Conservation (phyloP, 2,888 invertebrate genomes). For the Mesorhabditis sp. region DNA sequence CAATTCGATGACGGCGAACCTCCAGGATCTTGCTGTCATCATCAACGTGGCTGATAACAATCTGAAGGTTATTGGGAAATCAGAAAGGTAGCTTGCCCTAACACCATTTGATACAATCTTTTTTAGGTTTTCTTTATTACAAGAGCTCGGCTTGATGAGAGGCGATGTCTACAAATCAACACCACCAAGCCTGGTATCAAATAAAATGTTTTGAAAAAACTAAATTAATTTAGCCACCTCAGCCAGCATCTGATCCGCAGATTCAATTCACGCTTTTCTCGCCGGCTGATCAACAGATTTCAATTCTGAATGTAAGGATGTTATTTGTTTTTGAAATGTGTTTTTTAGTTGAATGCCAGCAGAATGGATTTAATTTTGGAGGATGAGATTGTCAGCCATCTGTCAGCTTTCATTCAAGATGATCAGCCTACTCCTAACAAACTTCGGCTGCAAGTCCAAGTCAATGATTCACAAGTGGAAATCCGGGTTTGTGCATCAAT, state of each 20-base stretch:
- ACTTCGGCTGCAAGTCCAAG: constrained; percentile 24
- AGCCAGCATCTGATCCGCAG: neutral
- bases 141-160: neutral
- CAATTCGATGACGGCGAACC: constrained; percentile 17
- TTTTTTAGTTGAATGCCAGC: neutral
- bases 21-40: constrained; percentile 13
- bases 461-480: constrained; percentile 34
- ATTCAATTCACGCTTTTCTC: neutral
- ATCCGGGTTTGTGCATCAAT: constrained; percentile 27
- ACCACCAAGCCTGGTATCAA: neutral
- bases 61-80: constrained; percentile 13
- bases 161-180: neutral
- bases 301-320: neutral
- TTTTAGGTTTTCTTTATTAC: neutral
- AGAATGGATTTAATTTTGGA: constrained; percentile 17
- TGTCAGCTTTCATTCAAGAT: constrained; percentile 39
- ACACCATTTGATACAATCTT: neutral
- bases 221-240: neutral
- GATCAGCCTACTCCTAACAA: constrained; percentile 34
- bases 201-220: neutral
- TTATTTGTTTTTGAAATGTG: neutral
- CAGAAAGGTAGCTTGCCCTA: constrained; percentile 1
- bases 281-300: neutral
- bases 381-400: constrained; percentile 43
- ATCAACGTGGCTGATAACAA: constrained; percentile 19